A percentile compares a stretch with the other conserved stretches of the same genome.
These are phyloP conservation scores for Scomberomorus guttatus DNA, from an alignment of 2,797 vertebrate genomes.

Conservation along the genomic window DNA sequence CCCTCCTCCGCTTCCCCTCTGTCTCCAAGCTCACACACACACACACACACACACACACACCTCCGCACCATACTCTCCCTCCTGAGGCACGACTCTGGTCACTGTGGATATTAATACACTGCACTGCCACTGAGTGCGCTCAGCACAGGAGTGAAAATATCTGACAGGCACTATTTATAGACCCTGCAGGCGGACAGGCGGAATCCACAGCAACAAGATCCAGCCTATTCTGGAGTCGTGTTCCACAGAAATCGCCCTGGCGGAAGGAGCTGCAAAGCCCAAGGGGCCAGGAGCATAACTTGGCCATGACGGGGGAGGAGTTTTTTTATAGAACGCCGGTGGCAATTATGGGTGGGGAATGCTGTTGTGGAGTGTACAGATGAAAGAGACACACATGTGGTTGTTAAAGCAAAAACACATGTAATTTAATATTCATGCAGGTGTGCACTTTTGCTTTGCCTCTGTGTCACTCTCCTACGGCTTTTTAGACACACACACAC, in stretches of 20 bases:
- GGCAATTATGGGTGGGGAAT: conserved; percentile 54
- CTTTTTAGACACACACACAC: conserved; percentile 22
- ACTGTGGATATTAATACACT: conserved; percentile 86
- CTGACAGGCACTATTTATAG: conserved; percentile 88
- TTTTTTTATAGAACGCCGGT: conserved; percentile 50
- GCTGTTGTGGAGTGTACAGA: conserved; percentile 49
- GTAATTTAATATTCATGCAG: conserved; percentile 72
- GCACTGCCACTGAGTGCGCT: conserved; percentile 75
- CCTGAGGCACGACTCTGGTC: conserved; percentile 77
- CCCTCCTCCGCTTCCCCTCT: conserved; percentile 1
- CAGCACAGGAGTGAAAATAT: conserved; percentile 85
- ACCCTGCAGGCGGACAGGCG: conserved; percentile 77
- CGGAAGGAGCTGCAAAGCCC: conserved; percentile 52
- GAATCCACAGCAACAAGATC: conserved; percentile 82
- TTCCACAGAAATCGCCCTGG: conserved; percentile 68
- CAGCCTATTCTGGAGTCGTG: conserved; percentile 75
- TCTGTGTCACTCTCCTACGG: conserved; percentile 19
- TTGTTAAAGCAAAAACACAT: conserved; percentile 59
- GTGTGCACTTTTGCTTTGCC: conserved; percentile 48
- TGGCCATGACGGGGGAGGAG: conserved; percentile 34
- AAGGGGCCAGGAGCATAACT: conserved; percentile 55
- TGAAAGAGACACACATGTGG: conserved; percentile 61
- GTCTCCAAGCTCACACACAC: conserved; percentile 9
- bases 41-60: conserved; percentile 48
- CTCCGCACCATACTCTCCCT: conserved; percentile 58